A percentile compares a stretch with the other conserved stretches of the same genome.
These are phyloP conservation scores for Cyanistes caeruleus DNA, from an alignment of 2,113 vertebrate genomes.

Conservation along the genomic window DNA sequence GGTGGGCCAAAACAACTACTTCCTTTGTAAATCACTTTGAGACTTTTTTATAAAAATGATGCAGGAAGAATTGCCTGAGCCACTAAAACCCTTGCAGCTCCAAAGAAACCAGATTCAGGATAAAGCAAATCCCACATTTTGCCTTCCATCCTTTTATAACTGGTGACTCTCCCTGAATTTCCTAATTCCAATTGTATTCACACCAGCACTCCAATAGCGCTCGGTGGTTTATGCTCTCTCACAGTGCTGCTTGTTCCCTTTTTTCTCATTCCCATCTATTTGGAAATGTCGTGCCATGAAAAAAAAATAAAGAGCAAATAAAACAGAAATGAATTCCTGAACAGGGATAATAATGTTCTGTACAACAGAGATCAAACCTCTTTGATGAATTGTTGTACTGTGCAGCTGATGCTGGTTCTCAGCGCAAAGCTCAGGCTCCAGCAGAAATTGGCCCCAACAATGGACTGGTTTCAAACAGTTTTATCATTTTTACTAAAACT, in stretches of 20 bases:
- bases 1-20: background rate
- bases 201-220: background rate
- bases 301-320: background rate
- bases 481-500: background rate
- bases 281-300: background rate
- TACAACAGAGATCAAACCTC: background rate
- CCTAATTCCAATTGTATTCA: background rate
- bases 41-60: background rate
- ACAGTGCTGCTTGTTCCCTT: background rate
- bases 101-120: background rate
- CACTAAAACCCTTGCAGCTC: background rate
- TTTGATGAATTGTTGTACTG: background rate
- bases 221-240: background rate
- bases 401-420: background rate
- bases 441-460: background rate
- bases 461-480: background rate
- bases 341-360: background rate
- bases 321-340: background rate
- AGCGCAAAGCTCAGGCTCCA: background rate
- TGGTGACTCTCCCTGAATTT: background rate
- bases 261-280: background rate
- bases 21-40: background rate
- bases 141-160: background rate
- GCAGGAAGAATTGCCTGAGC: background rate
- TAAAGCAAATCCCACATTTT: background rate